A percentile compares a stretch with the other conserved stretches of the same genome.
Evolutionary conservation across 1,140 invertebrate genomes (phyloP).

Genomic region (Nautilus pompilius): DNA sequence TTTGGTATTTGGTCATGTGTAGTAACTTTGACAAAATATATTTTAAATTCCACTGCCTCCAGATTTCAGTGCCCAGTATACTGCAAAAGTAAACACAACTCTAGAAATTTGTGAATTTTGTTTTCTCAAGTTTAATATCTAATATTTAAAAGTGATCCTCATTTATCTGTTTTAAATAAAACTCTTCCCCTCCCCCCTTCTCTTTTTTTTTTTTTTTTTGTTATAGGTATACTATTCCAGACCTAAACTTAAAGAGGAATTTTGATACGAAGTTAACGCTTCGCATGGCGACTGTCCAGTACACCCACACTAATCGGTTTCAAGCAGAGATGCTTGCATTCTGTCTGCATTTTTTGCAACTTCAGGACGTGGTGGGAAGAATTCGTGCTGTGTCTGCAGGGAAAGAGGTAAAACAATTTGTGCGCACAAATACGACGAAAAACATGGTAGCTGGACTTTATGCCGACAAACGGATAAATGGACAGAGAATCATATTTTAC

Average conservation of each 20-base stretch:
- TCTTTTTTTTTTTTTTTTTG: not conserved
- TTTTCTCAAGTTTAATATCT: too few species aligned
- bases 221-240: constrained; percentile 56
- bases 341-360: constrained; percentile 78
- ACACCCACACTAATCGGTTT: constrained; percentile 93
- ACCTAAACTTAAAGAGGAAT: constrained; percentile 57
- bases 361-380: constrained; percentile 70
- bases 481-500: too few species aligned
- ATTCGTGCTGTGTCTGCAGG: constrained; percentile 55
- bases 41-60: too few species aligned
- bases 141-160: too few species aligned
- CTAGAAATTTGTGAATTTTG: too few species aligned
- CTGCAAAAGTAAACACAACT: too few species aligned
- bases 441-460: too few species aligned
- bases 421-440: too few species aligned
- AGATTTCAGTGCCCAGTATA: too few species aligned
- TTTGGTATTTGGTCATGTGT: too few species aligned
- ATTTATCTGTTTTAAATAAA: not conserved
- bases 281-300: constrained; percentile 66
- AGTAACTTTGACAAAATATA: too few species aligned
- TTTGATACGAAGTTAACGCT: constrained; percentile 74
- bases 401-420: constrained; percentile 42
- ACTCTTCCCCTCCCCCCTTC: not conserved
- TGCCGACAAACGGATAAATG: too few species aligned
- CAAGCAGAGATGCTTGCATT: constrained; percentile 81